phyloP scores from a whole-genome alignment of 1,140 invertebrate genomes.

The Mamestra configurata region DNA sequence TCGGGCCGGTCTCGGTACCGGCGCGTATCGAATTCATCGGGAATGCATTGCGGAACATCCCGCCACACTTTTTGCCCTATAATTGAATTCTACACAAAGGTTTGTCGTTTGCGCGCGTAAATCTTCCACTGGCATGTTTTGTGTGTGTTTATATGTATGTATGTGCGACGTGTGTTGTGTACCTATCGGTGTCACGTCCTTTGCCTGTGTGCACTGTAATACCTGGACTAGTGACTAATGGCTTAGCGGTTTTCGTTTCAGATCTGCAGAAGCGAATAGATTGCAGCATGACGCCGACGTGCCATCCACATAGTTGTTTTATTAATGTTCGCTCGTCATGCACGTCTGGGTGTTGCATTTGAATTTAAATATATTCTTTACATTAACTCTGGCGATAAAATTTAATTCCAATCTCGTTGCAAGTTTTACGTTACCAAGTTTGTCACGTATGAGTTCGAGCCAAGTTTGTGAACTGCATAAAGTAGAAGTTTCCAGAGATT shows the following conservation, averaged over 20 bases:
- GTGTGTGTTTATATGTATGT: not conserved
- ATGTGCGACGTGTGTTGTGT: not conserved
- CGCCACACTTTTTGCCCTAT: constrained; percentile 14
- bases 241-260: not conserved
- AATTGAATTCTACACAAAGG: constrained; percentile 42
- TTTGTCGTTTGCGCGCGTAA: constrained; percentile 38
- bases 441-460: not conserved
- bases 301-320: not conserved
- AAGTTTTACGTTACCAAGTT: not conserved
- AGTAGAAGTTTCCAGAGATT: not conserved
- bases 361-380: not conserved
- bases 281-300: not conserved
- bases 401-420: not conserved
- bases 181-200: too few species aligned
- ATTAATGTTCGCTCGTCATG: not conserved
- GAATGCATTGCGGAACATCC: constrained; percentile 18
- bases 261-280: constrained; percentile 17
- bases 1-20: not conserved
- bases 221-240: constrained; percentile 38
- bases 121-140: not conserved
- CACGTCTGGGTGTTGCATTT: not conserved
- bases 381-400: not conserved
- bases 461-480: not conserved
- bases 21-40: constrained; percentile 28
- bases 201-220: not conserved